phyloP scores from a whole-genome alignment of 2,888 invertebrate species.

The Chloroclysta siterata region DNA sequence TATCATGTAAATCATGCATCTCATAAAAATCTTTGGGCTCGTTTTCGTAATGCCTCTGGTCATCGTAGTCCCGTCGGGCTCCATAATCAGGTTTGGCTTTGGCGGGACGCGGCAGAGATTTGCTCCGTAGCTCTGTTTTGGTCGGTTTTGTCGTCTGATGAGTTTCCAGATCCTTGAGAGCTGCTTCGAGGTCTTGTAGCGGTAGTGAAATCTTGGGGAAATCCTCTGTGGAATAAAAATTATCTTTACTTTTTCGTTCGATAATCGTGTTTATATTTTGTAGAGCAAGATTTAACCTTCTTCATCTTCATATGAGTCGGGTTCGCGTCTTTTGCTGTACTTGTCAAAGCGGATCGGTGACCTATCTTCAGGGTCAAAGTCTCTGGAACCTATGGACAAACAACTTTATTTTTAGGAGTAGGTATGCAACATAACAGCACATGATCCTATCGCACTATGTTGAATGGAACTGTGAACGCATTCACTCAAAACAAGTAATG shows the following conservation, averaged over 20 bases:
- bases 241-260: neutral
- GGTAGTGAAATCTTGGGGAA: conserved; percentile 79
- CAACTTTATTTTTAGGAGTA: neutral
- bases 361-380: conserved; percentile 47
- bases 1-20: conserved; percentile 76
- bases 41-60: conserved; percentile 61
- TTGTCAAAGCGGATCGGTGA: conserved; percentile 36
- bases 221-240: conserved; percentile 53
- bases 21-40: conserved; percentile 72
- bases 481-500: neutral
- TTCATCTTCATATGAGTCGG: conserved; percentile 59
- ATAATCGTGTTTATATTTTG: neutral
- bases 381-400: conserved; percentile 52
- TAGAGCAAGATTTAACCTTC: conserved; percentile 49
- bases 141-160: conserved; percentile 64
- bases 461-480: neutral
- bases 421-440: too few species aligned
- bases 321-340: conserved; percentile 43
- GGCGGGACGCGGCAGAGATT: conserved; percentile 71
- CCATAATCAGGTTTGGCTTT: conserved; percentile 67
- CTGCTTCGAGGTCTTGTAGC: conserved; percentile 75
- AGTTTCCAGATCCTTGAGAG: conserved; percentile 70
- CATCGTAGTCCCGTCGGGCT: conserved; percentile 64
- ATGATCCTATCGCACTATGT: neutral
- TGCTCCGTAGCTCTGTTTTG: conserved; percentile 66